Evolutionary conservation across 1,140 invertebrate species (phyloP), one percentile per base, ranked within the genome.

Genomic region (Zophobas atratus): DNA sequence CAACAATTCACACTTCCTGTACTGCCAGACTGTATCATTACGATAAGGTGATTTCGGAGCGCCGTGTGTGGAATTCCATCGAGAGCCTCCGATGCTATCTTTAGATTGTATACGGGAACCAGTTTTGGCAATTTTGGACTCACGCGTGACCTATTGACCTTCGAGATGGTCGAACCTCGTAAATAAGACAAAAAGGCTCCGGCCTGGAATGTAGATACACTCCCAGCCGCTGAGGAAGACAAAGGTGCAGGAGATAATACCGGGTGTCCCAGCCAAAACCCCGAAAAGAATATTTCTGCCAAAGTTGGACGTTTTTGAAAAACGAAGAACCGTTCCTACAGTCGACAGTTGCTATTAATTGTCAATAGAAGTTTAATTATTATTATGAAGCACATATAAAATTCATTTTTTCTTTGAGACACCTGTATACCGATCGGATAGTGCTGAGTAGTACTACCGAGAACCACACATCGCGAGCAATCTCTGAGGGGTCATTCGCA

Each of bases 111-210:
- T 51, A 6, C n/a, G 49, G 49, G 49, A 51, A 51, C 49, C 49
- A 51, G 49, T 51, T 51, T 46, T 51, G 49, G 49, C 49, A 51
- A 51, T 51, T 51, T 51, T 20, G n/a, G 49, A 20, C 49, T 51
- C 49, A 51, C 49, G 49, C 49, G 49, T 51, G 49, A 51, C 49
- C 49, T 51, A 51, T 51, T 51, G 49, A 51, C 49, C 49, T 51
- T 51, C 49, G 49, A 20, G 49, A 51, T 51, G 49, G 4, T 51
- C 49, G 49, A 20, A 51, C 49, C 49, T 51, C 49, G n/a, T 51
- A 51, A 51, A 51, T 51, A 51, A 51, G 49, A 20, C 49, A 51
- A 51, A 51, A 51, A 51, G 49, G 49, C n/a, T 51, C n/a, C 49
- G 49, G 49, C 4, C 49, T 20, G 49, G 49, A 51, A 51, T 51